phyloP scores from a whole-genome alignment of 1,140 invertebrate species.

The Colletes latitarsis region DNA sequence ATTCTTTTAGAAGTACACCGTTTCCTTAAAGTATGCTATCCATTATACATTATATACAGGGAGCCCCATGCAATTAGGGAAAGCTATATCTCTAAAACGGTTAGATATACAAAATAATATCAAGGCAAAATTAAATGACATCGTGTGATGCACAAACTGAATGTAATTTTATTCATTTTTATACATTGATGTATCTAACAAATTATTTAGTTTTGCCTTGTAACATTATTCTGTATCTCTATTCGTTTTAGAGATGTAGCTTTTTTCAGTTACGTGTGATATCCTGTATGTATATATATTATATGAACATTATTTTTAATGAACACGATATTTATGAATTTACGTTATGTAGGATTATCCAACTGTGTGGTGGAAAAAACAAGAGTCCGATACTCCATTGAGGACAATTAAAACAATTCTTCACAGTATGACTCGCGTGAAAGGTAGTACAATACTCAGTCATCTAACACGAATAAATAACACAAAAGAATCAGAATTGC shows the following conservation, averaged over 20 bases:
- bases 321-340: slow-evolving; percentile 26
- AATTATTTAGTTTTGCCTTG: no score
- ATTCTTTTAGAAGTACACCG: slow-evolving; percentile 92
- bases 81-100: no score
- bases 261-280: no score
- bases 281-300: not conserved
- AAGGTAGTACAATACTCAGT: slow-evolving; percentile 88
- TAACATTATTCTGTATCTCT: no score
- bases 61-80: no score
- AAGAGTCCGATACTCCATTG: slow-evolving; percentile 88
- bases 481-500: slow-evolving; percentile 90
- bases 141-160: no score
- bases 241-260: no score
- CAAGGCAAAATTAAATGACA: no score
- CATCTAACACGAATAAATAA: slow-evolving; percentile 91
- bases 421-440: slow-evolving; percentile 91
- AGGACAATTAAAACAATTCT: slow-evolving; percentile 96
- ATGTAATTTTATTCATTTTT: no score
- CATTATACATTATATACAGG: no score
- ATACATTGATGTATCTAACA: no score
- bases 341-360: slow-evolving; percentile 87
- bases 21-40: slow-evolving; percentile 85
- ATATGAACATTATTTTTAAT: slow-evolving; percentile 60
- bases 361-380: slow-evolving; percentile 88
- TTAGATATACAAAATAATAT: no score